Conservation (phyloP, 2,113 vertebrate species). For the Neodontobutis hainanensis region DNA sequence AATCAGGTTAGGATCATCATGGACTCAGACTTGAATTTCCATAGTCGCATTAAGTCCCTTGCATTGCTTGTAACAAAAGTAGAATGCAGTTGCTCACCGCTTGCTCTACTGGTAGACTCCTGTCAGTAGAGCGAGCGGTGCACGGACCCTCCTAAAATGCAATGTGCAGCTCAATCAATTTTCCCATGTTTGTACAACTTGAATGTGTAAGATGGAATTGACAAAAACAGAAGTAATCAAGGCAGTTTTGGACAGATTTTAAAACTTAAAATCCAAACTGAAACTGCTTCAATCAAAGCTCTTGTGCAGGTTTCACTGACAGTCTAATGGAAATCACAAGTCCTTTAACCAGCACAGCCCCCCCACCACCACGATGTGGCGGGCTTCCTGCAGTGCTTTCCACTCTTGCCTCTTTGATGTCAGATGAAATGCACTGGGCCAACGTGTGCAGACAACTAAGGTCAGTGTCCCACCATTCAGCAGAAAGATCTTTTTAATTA, state of each 20-base stretch:
- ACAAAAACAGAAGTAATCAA: background rate
- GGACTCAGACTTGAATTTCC: no score
- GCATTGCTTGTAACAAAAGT: no score
- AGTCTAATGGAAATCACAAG: constrained; percentile 40
- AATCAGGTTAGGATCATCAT: no score
- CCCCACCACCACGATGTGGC: constrained; percentile 30
- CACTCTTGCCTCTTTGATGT: constrained; percentile 39
- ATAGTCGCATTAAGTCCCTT: no score
- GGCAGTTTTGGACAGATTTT: constrained; percentile 5
- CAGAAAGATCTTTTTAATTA: constrained; percentile 69
- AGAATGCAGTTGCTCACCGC: no score
- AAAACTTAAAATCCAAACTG: constrained; percentile 1
- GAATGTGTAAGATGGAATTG: background rate
- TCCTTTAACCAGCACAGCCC: constrained; percentile 23
- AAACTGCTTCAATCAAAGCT: constrained; percentile 30
- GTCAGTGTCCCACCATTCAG: constrained; percentile 61
- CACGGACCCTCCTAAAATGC: no score
- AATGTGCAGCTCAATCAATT: no score
- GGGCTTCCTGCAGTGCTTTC: constrained; percentile 9
- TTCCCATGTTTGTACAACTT: background rate
- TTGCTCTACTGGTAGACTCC: no score
- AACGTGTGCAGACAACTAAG: constrained; percentile 49
- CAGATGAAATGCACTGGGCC: constrained; percentile 34
- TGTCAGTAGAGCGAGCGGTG: no score
- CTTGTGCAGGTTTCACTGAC: constrained; percentile 28